phyloP scores from a whole-genome alignment of 2,888 invertebrate species.

The Trimorus sp. region DNA sequence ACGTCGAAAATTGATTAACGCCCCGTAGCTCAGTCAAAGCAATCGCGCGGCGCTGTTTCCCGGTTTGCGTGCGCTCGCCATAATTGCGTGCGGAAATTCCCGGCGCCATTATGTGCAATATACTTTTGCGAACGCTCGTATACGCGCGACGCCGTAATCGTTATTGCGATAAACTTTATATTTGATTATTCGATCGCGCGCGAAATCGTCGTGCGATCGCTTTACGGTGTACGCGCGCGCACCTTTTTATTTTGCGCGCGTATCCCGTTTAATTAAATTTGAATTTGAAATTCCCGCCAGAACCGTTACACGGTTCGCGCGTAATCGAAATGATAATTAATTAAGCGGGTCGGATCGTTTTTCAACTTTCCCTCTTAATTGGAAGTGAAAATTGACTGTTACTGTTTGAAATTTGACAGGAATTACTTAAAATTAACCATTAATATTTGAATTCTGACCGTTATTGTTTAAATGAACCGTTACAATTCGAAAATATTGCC shows the following conservation, averaged over 20 bases:
- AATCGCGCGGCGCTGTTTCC: constrained; percentile 64
- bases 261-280: constrained; percentile 2
- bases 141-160: neutral
- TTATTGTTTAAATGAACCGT: no score
- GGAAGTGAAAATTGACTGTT: no score
- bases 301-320: neutral
- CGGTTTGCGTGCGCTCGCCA: constrained; percentile 55
- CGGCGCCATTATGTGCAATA: constrained; percentile 50
- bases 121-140: constrained; percentile 26
- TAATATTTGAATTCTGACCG: no score
- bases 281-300: constrained; percentile 11
- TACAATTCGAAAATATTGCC: no score
- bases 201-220: neutral
- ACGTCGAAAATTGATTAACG: constrained; percentile 72
- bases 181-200: constrained; percentile 20
- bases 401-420: no score
- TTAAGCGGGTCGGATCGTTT: no score
- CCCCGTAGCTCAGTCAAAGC: constrained; percentile 68
- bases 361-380: no score
- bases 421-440: no score
- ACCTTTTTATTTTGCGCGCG: neutral
- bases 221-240: neutral
- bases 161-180: constrained; percentile 22
- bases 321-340: no score
- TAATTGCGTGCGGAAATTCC: constrained; percentile 60